Base-by-base conservation (phyloP, 37 sponge, comb jelly and placozoan species). In the Aplysina aerophoba region DNA sequence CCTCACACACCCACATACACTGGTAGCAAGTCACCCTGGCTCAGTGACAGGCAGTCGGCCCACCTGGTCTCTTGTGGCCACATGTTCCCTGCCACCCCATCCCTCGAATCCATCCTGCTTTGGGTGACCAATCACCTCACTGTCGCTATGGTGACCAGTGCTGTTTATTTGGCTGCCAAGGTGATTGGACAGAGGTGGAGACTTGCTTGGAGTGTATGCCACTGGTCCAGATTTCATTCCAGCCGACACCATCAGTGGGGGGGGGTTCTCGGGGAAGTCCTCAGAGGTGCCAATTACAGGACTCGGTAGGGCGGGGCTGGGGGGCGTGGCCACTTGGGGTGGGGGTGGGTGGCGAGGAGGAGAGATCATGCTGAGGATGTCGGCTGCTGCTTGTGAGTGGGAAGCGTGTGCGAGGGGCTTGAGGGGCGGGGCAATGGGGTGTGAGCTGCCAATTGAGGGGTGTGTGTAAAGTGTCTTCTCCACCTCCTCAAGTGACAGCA, bases 201-300 rank as follows among this genome's bases (percentile, higher is more conserved):
- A 50, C 17, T 36, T 75, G 36, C 31, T 19, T 8, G 78, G 25
- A 1, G 44, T 20, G 25, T 75, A 75, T 12, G 39, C 21, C 22
- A 75, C 78, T 11, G 50, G 78, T 24, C 39, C 78, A 14, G 78
- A 75, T 24, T 40, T 75, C 78, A 75, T 75, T 36, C 78, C 78
- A 41, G 78, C 78, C 20, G 78, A 75, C 22, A 75, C 54, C 78
- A 75, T 53, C 21, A 75, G 78, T 40, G 78, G 78, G 50, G n/a
- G n/a, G 21, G 78, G 78, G 38, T 75, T 75, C 53, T 75, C 78
- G 0, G 78, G 78, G 54, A 75, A 75, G 78, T 75, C 78, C 54
- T 75, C 38, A 37, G 54, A 53, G 16, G 78, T 75, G 21, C 78
- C 78, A 44, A 75, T 75, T 1, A 75, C 22, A 36, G 78, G 78